These are phyloP conservation scores for Paralichthys olivaceus DNA, from an alignment of 2,113 vertebrate species.

Conservation along the genomic window DNA sequence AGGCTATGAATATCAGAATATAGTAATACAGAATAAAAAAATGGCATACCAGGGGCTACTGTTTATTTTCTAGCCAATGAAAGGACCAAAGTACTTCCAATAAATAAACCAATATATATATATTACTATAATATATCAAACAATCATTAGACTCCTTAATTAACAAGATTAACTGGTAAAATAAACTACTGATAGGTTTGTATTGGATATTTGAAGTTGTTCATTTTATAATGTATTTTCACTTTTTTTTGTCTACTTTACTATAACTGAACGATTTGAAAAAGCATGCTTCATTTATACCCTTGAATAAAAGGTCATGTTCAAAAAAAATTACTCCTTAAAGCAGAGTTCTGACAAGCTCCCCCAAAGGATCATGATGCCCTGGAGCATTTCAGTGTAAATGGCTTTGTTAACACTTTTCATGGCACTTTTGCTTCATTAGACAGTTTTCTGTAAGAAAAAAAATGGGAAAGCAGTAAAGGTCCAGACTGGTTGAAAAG, in stretches of 20 bases:
- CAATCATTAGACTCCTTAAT: too few species aligned
- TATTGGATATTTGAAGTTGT: not conserved
- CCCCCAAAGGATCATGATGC: not conserved
- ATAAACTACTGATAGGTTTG: too few species aligned
- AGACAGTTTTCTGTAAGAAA: constrained; percentile 25
- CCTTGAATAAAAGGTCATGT: not conserved
- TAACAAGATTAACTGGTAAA: too few species aligned
- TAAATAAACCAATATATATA: too few species aligned
- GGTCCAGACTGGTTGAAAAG: constrained; percentile 18
- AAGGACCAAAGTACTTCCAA: too few species aligned
- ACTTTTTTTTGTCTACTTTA: not conserved
- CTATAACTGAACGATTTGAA: not conserved
- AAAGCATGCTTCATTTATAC: not conserved
- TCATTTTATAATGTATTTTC: not conserved
- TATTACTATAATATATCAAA: too few species aligned
- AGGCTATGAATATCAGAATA: too few species aligned
- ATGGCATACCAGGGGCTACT: too few species aligned
- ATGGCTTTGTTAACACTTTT: constrained; percentile 50
- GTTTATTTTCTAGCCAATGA: too few species aligned
- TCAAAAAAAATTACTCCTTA: not conserved
- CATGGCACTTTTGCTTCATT: constrained; percentile 48
- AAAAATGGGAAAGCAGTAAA: constrained; percentile 6
- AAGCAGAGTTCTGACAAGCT: constrained; percentile 11
- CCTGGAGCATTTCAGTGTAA: constrained; percentile 24
- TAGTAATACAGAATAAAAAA: too few species aligned